These are phyloP conservation scores for Megatriorchis doriae DNA, from an alignment of 2,113 vertebrate species.

Conservation along the genomic window DNA sequence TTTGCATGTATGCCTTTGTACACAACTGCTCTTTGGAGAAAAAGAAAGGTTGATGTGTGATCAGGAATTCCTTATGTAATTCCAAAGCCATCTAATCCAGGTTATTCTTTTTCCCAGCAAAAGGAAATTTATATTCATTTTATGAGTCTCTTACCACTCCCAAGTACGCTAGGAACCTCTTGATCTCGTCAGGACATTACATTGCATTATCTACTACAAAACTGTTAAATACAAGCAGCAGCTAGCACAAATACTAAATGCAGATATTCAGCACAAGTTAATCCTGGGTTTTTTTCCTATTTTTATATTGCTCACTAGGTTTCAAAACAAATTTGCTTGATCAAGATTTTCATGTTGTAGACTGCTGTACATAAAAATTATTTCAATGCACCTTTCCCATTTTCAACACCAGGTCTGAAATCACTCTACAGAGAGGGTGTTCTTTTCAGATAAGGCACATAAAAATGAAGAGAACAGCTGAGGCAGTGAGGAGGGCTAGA, in stretches of 20 bases:
- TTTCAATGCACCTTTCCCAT: background rate
- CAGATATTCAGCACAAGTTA: background rate
- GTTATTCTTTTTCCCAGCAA: background rate
- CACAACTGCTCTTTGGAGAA: background rate
- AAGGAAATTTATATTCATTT: background rate
- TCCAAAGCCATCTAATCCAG: background rate
- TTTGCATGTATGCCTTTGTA: background rate
- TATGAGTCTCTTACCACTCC: background rate
- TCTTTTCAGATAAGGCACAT: background rate
- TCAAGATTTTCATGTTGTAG: background rate
- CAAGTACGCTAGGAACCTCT: background rate
- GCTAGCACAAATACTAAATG: background rate
- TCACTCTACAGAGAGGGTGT: background rate
- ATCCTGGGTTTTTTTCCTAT: background rate
- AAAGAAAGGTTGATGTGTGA: background rate
- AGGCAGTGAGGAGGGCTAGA: background rate
- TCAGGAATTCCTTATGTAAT: background rate
- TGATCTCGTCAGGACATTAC: background rate
- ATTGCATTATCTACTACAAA: background rate
- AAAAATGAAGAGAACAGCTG: background rate
- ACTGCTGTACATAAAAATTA: background rate
- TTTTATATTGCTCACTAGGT: background rate
- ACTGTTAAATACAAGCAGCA: background rate
- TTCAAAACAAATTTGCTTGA: background rate
- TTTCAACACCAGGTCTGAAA: background rate